Evolutionary conservation across 2,797 vertebrate genomes (phyloP), one percentile per base, ranked within the genome.

Genomic region (Anguilla obscura): DNA sequence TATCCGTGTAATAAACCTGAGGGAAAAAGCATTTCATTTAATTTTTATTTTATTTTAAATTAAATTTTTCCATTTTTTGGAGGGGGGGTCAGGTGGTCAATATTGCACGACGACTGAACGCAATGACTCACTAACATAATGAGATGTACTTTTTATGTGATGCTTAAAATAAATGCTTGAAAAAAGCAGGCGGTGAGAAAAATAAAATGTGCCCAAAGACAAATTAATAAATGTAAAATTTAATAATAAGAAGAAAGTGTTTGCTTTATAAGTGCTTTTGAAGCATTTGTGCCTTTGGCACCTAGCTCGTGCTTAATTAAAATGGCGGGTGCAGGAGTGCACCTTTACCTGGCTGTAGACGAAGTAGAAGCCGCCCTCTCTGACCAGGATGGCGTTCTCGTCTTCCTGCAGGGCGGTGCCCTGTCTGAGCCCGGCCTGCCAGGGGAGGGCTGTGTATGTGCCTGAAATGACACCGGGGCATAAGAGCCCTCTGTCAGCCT

Each of bases 331-430:
- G 8, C 3, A 4, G n/a, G 18, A 87, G 18, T 58, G 0, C 16
- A 33, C 54, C 82, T 90, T 88, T 86, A 99, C 98, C 98, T 99
- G 98, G 60, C 98, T 97, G 91, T 99, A 99, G 90, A 99, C 97
- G 85, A 98, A 98, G 95, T 97, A 99, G 95, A 96, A 98, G 86
- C 98, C 98, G 0, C 96, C 96, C 94, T 99, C 97, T 91, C 93
- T 96, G 90, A 99, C 96, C 40, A 97, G 66, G 54, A 99, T 98
- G 91, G 94, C 95, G 93, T 98, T 97, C 85, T 95, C 93, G 16
- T 95, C 95, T 18, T 95, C 93, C 89, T 97, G 96, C 85, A 99
- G 92, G 89, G 98, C 97, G 1, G 93, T 93, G 90, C 98, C 98
- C 91, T 96, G 96, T 92, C 92, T 97, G 92, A 99, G 96, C 89